Evolutionary conservation across 2,888 invertebrate species (phyloP).

Genomic region (Tipula vernalis): DNA sequence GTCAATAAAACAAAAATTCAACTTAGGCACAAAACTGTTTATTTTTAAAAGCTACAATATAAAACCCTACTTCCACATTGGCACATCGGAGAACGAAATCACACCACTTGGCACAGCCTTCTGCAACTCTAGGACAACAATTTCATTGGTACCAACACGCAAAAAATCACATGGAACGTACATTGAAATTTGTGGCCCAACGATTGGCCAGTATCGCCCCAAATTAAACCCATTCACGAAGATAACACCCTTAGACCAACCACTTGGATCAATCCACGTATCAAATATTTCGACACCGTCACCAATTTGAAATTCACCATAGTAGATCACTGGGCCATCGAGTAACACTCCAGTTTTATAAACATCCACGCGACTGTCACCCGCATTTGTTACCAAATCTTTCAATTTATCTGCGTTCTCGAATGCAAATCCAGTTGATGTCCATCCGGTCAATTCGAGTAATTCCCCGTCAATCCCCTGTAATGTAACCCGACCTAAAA

Average conservation of each 20-base stretch:
- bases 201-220: constrained; percentile 69
- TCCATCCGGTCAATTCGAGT: constrained; percentile 45
- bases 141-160: constrained; percentile 39
- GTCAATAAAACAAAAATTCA: too few species aligned
- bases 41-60: neutral
- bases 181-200: constrained; percentile 71
- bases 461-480: constrained; percentile 30
- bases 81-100: constrained; percentile 28
- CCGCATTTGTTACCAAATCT: constrained; percentile 13
- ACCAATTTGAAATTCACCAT: constrained; percentile 29
- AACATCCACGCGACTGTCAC: neutral
- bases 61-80: constrained; percentile 21
- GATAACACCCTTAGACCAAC: constrained; percentile 61
- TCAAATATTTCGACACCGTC: constrained; percentile 42
- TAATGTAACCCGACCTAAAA: constrained; percentile 41
- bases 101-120: constrained; percentile 24
- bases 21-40: too few species aligned
- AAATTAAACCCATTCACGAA: constrained; percentile 77
- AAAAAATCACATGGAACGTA: constrained; percentile 71
- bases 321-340: constrained; percentile 44
- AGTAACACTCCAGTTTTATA: constrained; percentile 19
- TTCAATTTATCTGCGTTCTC: constrained; percentile 28
- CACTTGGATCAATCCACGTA: constrained; percentile 62
- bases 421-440: constrained; percentile 46
- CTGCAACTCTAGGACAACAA: constrained; percentile 47